phyloP scores from a whole-genome alignment of 1,140 invertebrate genomes.

The Pseudomyrmex dendroicus region DNA sequence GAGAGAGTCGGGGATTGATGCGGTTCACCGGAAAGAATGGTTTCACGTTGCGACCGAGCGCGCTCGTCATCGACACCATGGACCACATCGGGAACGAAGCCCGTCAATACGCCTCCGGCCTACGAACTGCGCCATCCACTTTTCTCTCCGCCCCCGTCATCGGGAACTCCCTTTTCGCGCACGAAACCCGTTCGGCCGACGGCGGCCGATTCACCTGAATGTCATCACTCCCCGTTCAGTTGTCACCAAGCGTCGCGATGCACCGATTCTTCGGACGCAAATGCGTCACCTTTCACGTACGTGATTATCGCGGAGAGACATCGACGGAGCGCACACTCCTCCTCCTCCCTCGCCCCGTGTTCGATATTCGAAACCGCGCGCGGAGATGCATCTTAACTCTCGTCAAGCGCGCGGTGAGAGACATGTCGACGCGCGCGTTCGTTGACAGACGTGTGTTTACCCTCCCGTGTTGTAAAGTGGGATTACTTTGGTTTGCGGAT shows the following conservation, averaged over 20 bases:
- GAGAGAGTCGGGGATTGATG: conserved; percentile 28
- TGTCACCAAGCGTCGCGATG: conserved; percentile 70
- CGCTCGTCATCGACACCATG: conserved; percentile 70
- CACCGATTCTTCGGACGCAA: conserved; percentile 79
- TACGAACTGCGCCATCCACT: conserved; percentile 59
- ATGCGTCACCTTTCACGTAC: conserved; percentile 79
- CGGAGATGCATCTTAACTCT: conserved; percentile 8
- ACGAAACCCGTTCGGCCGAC: conserved; percentile 69
- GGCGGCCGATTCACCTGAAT: conserved; percentile 20
- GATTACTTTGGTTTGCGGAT: conserved; percentile 3
- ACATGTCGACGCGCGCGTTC: not conserved
- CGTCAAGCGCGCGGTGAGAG: not conserved
- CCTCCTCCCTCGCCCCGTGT: too few relatives aligned
- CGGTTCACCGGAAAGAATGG: conserved; percentile 65
- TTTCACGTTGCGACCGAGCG: conserved; percentile 63
- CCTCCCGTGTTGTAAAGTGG: conserved; percentile 17
- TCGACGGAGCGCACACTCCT: not conserved
- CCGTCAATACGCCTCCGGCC: conserved; percentile 26
- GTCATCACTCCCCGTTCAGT: conserved; percentile 30
- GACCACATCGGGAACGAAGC: conserved; percentile 46
- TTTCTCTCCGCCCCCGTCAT: conserved; percentile 34
- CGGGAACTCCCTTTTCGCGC: conserved; percentile 62
- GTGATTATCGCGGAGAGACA: conserved; percentile 58
- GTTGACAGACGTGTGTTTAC: not conserved
- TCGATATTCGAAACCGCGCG: not conserved